A percentile compares a stretch with the other conserved stretches of the same genome.
phyloP scores from a whole-genome alignment of 2,888 invertebrate genomes.

The Tiliacea aurago region DNA sequence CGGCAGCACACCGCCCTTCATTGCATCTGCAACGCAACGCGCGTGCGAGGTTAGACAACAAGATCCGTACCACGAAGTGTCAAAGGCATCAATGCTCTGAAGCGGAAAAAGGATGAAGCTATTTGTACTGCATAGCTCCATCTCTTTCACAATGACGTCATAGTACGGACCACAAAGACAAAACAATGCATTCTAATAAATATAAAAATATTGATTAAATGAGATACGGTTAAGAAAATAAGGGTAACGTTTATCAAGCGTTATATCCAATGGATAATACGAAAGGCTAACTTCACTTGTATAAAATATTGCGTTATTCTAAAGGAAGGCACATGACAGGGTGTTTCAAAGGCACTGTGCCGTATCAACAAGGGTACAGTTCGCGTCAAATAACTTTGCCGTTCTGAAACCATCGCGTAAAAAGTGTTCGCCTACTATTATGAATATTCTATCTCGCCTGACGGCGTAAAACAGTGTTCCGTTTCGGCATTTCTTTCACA shows the following conservation, averaged over 20 bases:
- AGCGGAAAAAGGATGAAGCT: constrained; percentile 4
- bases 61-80: constrained; percentile 19
- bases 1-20: constrained; percentile 84
- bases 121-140: not conserved
- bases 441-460: too few relatives aligned
- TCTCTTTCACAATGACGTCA: constrained; percentile 17
- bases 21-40: constrained; percentile 87
- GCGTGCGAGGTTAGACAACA: constrained; percentile 68
- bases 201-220: constrained; percentile 1
- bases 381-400: too few relatives aligned
- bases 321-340: constrained; percentile 18
- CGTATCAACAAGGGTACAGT: not conserved
- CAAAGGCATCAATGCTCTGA: not conserved
- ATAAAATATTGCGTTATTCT: not conserved
- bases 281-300: too few relatives aligned
- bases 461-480: too few relatives aligned
- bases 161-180: constrained; percentile 31
- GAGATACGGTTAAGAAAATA: not conserved
- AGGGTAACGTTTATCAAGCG: too few relatives aligned
- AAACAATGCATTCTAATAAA: constrained; percentile 12
- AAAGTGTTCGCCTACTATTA: too few relatives aligned
- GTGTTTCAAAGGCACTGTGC: constrained; percentile 3
- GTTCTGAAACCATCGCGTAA: too few relatives aligned
- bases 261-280: too few relatives aligned
- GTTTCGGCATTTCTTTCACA: too few relatives aligned